These are phyloP conservation scores for Ceyx margarethae DNA, from an alignment of 2,113 vertebrate species.

Conservation along the genomic window DNA sequence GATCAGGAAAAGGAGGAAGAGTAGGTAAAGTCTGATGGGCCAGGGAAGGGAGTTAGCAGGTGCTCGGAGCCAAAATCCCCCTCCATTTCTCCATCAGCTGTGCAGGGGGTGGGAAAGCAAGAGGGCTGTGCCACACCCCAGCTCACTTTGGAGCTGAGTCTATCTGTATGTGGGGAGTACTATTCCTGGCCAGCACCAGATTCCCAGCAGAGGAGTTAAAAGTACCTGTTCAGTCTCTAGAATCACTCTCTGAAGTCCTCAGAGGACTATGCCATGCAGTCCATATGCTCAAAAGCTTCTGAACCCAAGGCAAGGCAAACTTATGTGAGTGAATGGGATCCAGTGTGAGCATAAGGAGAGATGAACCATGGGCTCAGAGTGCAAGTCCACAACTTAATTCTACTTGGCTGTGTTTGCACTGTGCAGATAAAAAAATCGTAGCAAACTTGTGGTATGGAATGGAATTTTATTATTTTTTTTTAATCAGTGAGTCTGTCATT, in stretches of 20 bases:
- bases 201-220: background rate
- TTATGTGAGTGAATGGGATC: background rate
- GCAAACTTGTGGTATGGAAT: background rate
- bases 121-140: background rate
- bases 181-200: background rate
- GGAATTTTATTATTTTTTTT: background rate
- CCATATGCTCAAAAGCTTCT: background rate
- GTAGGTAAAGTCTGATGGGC: background rate
- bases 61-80: background rate
- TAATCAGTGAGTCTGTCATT: background rate
- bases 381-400: background rate
- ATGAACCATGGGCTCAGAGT: accelerated
- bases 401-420: background rate
- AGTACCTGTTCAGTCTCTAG: background rate
- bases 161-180: background rate
- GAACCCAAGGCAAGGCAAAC: background rate
- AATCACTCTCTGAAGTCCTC: background rate
- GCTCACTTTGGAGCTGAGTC: background rate
- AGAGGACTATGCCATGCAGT: background rate
- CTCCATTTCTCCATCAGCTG: background rate
- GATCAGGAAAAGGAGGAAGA: background rate
- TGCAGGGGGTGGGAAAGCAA: background rate
- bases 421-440: background rate
- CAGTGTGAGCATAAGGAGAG: background rate
- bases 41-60: accelerated